phyloP scores from a whole-genome alignment of 2,113 vertebrate species.

The Leptobrachium ailaonicum region DNA sequence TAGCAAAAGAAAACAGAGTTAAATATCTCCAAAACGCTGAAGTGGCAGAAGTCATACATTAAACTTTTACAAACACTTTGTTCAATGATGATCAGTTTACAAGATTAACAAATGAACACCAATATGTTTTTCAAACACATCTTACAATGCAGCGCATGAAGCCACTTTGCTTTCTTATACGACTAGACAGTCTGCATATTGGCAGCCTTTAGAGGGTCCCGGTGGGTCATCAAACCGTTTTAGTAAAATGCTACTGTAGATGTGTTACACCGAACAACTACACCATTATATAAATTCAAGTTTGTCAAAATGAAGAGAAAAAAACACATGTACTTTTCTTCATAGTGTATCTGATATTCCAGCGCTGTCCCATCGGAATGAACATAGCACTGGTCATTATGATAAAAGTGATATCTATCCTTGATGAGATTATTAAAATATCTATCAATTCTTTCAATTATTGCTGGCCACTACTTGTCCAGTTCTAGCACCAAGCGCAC shows the following conservation, averaged over 20 bases:
- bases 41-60: conserved; percentile 61
- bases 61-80: conserved; percentile 44
- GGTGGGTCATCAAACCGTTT: conserved; percentile 9
- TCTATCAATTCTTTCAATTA: too few relatives aligned
- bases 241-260: conserved; percentile 20
- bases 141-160: conserved; percentile 17
- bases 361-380: too few relatives aligned
- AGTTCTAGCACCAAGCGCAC: too few relatives aligned
- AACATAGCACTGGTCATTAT: too few relatives aligned
- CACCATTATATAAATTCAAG: too few relatives aligned
- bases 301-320: too few relatives aligned
- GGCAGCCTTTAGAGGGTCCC: conserved; percentile 2
- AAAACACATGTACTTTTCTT: too few relatives aligned
- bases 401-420: too few relatives aligned
- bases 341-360: too few relatives aligned
- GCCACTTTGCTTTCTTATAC: conserved; percentile 25
- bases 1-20: conserved; percentile 62
- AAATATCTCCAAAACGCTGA: conserved; percentile 58
- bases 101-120: conserved; percentile 42
- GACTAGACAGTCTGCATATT: conserved; percentile 7
- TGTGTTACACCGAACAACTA: not conserved
- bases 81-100: conserved; percentile 42
- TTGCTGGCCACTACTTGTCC: too few relatives aligned
- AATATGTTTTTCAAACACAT: conserved; percentile 33
- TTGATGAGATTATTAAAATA: too few relatives aligned